Evolutionary conservation across 2,113 vertebrate genomes (phyloP).

Genomic region (Capricornis sumatraensis): DNA sequence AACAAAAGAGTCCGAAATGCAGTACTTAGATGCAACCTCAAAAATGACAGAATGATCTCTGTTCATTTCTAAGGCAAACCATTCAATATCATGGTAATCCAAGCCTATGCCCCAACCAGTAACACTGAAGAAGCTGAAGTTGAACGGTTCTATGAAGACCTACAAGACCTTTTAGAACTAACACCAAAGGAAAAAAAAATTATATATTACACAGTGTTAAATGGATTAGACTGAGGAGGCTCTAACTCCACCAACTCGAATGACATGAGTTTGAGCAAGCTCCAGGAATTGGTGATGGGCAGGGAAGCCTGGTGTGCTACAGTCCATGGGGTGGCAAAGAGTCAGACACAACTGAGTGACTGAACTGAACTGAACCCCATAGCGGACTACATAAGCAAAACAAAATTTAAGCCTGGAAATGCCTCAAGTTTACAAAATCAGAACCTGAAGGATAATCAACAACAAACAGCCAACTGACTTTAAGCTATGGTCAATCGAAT

Average conservation of each 20-base stretch:
- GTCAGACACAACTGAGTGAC: not conserved
- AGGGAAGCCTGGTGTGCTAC: not conserved
- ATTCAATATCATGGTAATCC: too few species aligned
- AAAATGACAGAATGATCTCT: too few species aligned
- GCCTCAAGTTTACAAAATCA: not conserved
- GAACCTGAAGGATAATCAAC: not conserved
- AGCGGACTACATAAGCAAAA: not conserved
- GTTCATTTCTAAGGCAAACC: too few species aligned
- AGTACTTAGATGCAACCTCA: too few species aligned
- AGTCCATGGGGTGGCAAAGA: not conserved
- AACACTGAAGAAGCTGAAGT: too few species aligned
- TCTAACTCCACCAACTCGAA: not conserved
- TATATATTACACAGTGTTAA: not conserved
- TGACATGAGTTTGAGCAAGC: not conserved
- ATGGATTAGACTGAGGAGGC: not conserved
- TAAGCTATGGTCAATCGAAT: not conserved
- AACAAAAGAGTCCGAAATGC: too few species aligned
- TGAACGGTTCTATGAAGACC: too few species aligned
- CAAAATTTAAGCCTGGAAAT: not conserved
- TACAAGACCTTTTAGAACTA: too few species aligned
- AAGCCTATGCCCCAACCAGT: too few species aligned
- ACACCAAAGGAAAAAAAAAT: too few species aligned
- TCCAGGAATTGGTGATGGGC: not conserved
- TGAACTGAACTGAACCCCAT: not conserved
- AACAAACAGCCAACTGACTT: not conserved